Percentiles rank a stretch among this genome's conserved stretches.
Evolutionary conservation across 2,888 invertebrate genomes (phyloP).

Genomic region (Ormia ochracea): DNA sequence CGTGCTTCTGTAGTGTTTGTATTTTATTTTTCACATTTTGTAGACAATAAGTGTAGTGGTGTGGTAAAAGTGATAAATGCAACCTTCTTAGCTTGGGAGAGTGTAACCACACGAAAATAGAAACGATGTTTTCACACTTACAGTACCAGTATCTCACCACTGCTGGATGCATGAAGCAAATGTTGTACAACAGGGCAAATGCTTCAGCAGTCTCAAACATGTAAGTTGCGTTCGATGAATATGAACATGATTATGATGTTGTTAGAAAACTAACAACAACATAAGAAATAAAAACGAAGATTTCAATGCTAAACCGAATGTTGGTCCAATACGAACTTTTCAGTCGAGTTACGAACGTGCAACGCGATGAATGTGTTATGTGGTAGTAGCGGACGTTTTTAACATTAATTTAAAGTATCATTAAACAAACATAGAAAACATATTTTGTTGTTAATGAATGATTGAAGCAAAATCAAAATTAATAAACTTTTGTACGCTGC

Average conservation of each 20-base stretch:
- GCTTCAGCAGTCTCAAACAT: slow-evolving; percentile 14
- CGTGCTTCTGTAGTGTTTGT: too few species aligned
- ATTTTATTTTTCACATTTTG: too few species aligned
- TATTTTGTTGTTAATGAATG: neutral
- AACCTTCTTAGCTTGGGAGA: neutral
- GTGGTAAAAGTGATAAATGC: too few species aligned
- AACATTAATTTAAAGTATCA: neutral
- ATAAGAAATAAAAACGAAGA: slow-evolving; percentile 48
- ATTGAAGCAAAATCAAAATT: neutral
- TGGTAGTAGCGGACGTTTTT: slow-evolving; percentile 8
- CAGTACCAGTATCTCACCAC: neutral
- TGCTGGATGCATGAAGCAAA: slow-evolving; percentile 38
- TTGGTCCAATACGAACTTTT: slow-evolving; percentile 63
- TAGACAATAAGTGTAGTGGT: too few species aligned
- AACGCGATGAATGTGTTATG: slow-evolving; percentile 69
- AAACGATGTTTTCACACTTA: slow-evolving; percentile 31
- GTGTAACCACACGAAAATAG: neutral
- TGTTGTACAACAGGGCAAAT: slow-evolving; percentile 29
- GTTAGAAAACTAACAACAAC: slow-evolving; percentile 56
- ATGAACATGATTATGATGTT: slow-evolving; percentile 53
- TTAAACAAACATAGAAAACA: slow-evolving; percentile 11
- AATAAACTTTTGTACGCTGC: neutral
- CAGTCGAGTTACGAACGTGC: slow-evolving; percentile 74
- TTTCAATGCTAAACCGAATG: slow-evolving; percentile 59
- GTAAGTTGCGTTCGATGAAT: slow-evolving; percentile 32